A percentile compares a stretch with the other conserved stretches of the same genome.
phyloP scores from a whole-genome alignment of 2,113 vertebrate species.

The Leuciscus idus region DNA sequence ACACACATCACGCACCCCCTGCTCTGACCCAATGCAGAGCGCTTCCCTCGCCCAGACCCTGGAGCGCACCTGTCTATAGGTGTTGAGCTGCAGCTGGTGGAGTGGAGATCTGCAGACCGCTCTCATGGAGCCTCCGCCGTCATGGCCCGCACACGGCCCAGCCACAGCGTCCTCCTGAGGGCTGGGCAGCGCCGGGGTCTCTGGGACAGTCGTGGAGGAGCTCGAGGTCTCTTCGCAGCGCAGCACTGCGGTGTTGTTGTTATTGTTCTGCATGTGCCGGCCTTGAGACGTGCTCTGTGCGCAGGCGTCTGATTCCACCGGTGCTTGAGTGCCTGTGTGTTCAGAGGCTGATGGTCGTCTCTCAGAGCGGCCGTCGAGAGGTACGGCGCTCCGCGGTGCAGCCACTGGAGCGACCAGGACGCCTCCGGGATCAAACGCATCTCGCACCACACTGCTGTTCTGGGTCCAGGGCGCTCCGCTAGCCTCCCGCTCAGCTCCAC shows the following conservation, averaged over 20 bases:
- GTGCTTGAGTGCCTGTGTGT: background rate
- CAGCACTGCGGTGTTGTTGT: constrained; percentile 46
- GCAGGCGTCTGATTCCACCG: background rate
- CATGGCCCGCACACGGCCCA: background rate
- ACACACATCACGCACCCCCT: background rate
- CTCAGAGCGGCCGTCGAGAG: background rate
- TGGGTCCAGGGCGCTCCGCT: background rate
- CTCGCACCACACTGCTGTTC: background rate
- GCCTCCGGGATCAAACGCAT: constrained; percentile 67
- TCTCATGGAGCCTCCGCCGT: background rate
- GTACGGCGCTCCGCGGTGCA: constrained; percentile 39
- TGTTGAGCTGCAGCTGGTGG: constrained; percentile 35
- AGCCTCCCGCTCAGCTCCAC: too few species aligned
- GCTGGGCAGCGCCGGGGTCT: background rate
- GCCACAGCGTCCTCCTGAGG: background rate
- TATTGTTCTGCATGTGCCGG: constrained; percentile 56
- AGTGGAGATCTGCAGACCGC: constrained; percentile 40
- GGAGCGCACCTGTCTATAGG: constrained; percentile 45
- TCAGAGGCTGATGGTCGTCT: background rate
- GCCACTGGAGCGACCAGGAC: constrained; percentile 4
- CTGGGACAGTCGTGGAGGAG: background rate
- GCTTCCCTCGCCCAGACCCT: too few species aligned
- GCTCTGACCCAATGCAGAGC: too few species aligned
- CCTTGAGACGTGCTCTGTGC: constrained; percentile 25
- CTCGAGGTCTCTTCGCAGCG: background rate